Conservation (phyloP, 2,797 vertebrate genomes). For the Liasis olivaceus region DNA sequence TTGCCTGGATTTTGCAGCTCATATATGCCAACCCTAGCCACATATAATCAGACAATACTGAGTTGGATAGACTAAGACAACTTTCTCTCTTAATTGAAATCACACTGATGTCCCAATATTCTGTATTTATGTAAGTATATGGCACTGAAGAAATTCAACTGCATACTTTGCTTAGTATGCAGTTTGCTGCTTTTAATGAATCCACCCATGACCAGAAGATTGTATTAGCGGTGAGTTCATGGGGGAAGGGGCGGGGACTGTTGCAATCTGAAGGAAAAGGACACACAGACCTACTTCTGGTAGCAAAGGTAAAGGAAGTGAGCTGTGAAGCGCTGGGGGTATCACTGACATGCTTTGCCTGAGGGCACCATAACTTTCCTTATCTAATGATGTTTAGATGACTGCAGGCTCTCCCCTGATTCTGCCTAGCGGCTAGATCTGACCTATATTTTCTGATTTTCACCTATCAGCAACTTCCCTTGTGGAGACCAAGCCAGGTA, state of each 20-base stretch:
- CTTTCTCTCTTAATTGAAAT: background rate
- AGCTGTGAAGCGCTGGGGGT: background rate
- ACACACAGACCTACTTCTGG: slow-evolving; percentile 3
- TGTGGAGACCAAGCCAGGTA: background rate
- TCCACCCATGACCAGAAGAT: background rate
- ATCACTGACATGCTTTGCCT: slow-evolving; percentile 4
- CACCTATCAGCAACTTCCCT: slow-evolving; percentile 1
- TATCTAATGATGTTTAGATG: slow-evolving; percentile 20
- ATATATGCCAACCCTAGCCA: background rate
- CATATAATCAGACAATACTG: background rate
- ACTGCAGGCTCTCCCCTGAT: slow-evolving; percentile 18
- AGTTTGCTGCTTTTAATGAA: background rate
- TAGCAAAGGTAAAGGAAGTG: slow-evolving; percentile 10
- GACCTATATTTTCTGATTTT: slow-evolving; percentile 16
- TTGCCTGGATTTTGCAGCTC: background rate
- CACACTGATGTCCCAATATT: background rate
- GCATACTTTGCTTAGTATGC: background rate
- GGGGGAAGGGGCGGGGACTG: background rate
- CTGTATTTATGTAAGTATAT: background rate
- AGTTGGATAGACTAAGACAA: background rate
- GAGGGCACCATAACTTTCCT: slow-evolving; percentile 20
- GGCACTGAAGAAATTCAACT: background rate
- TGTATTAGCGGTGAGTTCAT: background rate
- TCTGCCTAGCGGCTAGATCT: slow-evolving; percentile 19
- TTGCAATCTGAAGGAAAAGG: background rate